Base-by-base conservation (phyloP, 2,797 vertebrate species). In the Lophotriccus pileatus region DNA sequence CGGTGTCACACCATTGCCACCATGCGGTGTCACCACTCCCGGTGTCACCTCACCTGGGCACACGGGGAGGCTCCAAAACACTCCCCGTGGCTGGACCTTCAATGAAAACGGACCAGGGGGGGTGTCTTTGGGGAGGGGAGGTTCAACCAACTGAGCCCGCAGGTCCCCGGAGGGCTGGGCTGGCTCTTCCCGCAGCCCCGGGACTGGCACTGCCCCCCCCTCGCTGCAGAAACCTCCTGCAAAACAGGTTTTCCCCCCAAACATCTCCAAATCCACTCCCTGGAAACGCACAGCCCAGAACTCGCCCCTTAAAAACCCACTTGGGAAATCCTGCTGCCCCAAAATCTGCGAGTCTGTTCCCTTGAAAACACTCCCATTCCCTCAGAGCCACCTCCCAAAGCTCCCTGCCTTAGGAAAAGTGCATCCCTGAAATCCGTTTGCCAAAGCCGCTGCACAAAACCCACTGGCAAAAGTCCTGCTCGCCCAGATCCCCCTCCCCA, bases 11-110 rank as follows among this genome's bases (percentile, higher is more conserved):
- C 6, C 4, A 2, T 9, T 50, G 49, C 49, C 49, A 50, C 49
- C 25, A 28, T 20, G 14, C 47, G 9, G 22, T 68, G 69, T 3
- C 59, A 3, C 41, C 6, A 1, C 82, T n/a, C n/a, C 73, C 3
- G 7, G 3, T 13, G 49, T 3, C 74, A 17, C 59, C 39, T 25
- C n/a, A 44, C 16, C 75, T 15, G 41, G 49, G 22, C 47, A 2
- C 50, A 2, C 4, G 4, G 62, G 63, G 12, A 34, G 18, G 34
- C 49, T 37, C 39, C 3, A 0, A 8, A 55, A 24, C 28, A 0
- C 25, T 6, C 27, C 28, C 59, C 13, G 4, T 2, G 37, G 32
- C 18, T 12, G 55, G 28, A 49, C 34, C 5, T 13, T 13, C 67
- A 8, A 5, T 15, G 41, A 1, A 47, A 77, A 67, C 15, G 13